Evolutionary conservation across 1,140 invertebrate genomes (phyloP).

Genomic region (Rhysida immarginata): DNA sequence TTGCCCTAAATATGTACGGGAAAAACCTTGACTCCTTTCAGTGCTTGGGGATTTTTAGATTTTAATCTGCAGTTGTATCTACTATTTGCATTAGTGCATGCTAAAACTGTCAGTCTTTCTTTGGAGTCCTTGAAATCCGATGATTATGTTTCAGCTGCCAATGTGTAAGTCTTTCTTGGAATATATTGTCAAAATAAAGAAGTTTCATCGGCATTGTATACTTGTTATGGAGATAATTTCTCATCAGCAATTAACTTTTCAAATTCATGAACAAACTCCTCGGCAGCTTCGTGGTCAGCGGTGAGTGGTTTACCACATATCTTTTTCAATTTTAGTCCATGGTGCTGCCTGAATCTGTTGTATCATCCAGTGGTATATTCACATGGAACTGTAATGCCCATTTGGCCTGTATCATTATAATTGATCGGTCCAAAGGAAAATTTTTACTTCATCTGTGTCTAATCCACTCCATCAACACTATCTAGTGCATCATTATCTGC

Average conservation of each 20-base stretch:
- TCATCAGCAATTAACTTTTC: neutral
- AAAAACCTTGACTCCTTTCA: neutral
- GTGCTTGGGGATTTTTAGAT: neutral
- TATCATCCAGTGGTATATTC: neutral
- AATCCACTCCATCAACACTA: neutral
- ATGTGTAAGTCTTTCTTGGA: neutral
- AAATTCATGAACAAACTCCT: neutral
- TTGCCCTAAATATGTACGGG: neutral
- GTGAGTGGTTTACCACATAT: neutral
- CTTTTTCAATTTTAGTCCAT: neutral
- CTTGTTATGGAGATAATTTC: neutral
- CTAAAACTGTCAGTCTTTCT: neutral
- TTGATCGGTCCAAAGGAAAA: neutral
- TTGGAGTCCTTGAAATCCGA: neutral
- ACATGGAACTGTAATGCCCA: neutral
- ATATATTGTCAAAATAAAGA: neutral
- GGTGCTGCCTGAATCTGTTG: neutral
- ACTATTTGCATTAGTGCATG: neutral
- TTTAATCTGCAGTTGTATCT: neutral
- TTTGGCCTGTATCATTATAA: neutral
- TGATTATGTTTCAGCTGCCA: neutral
- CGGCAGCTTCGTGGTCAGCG: neutral
- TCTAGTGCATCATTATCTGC: neutral
- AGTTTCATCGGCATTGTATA: neutral
- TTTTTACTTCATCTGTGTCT: neutral